phyloP scores from a whole-genome alignment of 2,113 vertebrate genomes.

The Potamarius usumacintae region DNA sequence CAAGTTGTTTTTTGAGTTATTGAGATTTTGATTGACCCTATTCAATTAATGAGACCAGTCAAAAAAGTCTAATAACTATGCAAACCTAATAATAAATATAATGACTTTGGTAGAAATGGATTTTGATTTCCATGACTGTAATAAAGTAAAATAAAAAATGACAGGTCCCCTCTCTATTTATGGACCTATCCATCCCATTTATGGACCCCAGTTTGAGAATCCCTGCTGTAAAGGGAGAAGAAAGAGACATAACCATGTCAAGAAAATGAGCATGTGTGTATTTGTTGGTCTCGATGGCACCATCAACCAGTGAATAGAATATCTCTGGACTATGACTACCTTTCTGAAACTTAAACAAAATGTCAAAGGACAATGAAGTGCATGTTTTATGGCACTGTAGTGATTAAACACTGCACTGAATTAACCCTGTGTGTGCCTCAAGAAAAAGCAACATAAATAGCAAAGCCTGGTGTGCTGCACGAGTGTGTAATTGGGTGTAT shows the following conservation, averaged over 20 bases:
- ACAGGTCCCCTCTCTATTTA: not conserved
- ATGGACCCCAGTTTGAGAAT: not conserved
- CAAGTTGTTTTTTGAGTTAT: not conserved
- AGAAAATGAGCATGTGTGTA: not conserved
- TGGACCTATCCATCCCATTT: not conserved
- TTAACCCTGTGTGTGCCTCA: not conserved
- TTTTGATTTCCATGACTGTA: not conserved
- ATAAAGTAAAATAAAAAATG: not conserved
- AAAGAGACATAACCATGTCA: not conserved
- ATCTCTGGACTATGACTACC: not conserved
- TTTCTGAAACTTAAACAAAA: not conserved
- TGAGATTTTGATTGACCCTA: not conserved
- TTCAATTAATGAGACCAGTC: not conserved
- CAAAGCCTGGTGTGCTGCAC: not conserved
- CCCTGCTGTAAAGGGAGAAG: not conserved
- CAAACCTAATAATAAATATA: not conserved
- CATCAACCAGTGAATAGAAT: not conserved
- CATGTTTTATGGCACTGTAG: constrained; percentile 4
- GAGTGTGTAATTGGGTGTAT: not conserved
- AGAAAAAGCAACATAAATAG: not conserved
- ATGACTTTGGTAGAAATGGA: not conserved
- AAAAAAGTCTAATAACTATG: not conserved
- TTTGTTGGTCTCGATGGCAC: not conserved
- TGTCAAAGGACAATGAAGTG: not conserved
- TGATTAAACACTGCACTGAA: not conserved